Evolutionary conservation across 2,113 vertebrate genomes (phyloP).

Genomic region (Nibea albiflora): DNA sequence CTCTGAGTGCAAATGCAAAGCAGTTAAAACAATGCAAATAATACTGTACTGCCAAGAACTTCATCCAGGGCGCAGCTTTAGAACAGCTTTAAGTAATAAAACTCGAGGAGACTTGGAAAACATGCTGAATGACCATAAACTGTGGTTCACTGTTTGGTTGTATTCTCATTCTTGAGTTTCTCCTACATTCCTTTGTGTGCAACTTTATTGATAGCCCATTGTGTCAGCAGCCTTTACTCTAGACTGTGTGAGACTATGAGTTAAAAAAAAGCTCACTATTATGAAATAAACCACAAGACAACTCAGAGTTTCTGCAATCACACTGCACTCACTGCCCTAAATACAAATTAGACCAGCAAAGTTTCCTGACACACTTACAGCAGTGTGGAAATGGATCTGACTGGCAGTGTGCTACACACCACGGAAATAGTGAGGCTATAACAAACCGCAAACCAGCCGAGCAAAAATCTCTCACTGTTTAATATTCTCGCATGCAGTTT

Average conservation of each 20-base stretch:
- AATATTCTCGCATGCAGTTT: not conserved
- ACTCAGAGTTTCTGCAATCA: slow-evolving; percentile 49
- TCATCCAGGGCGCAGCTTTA: not conserved
- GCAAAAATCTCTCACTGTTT: not conserved
- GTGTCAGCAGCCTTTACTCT: slow-evolving; percentile 1
- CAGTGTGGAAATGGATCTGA: slow-evolving; percentile 39
- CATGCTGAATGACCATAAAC: slow-evolving; percentile 7
- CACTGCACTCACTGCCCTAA: slow-evolving; percentile 6
- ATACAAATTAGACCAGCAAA: slow-evolving; percentile 54
- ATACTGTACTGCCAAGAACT: not conserved
- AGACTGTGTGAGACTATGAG: not conserved
- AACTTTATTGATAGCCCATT: slow-evolving; percentile 9
- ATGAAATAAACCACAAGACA: slow-evolving; percentile 42
- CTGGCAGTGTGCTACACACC: slow-evolving; percentile 20
- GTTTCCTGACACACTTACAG: slow-evolving; percentile 67
- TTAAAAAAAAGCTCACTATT: not conserved
- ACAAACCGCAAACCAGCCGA: slow-evolving; percentile 34
- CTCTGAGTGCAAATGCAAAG: slow-evolving; percentile 25
- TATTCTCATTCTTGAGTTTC: slow-evolving; percentile 16
- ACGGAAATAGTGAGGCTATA: slow-evolving; percentile 49
- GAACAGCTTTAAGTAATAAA: slow-evolving; percentile 5
- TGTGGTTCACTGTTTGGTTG: slow-evolving; percentile 1
- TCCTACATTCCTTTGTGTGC: not conserved
- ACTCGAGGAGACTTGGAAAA: slow-evolving; percentile 1
- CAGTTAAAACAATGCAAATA: slow-evolving; percentile 5